A percentile compares a stretch with the other conserved stretches of the same genome.
These are phyloP conservation scores for Corythaeola cristata DNA, from an alignment of 2,113 vertebrate genomes.

Conservation along the genomic window DNA sequence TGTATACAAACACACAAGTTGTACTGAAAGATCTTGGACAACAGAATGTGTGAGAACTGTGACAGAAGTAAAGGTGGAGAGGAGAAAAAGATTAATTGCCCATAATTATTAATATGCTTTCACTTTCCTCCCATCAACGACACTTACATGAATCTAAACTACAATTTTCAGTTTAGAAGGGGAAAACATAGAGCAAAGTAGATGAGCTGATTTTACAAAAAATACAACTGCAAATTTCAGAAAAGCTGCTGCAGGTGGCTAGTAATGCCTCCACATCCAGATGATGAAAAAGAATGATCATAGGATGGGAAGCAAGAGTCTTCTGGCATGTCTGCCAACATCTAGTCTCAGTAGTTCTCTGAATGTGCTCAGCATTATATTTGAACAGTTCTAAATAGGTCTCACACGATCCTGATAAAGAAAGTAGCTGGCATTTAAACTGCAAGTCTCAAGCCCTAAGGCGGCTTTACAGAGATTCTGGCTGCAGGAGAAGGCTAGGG, in stretches of 20 bases:
- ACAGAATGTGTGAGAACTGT: background rate
- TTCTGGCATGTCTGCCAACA: background rate
- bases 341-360: background rate
- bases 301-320: background rate
- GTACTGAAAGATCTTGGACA: background rate
- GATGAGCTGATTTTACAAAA: background rate
- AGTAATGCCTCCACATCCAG: background rate
- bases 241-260: background rate
- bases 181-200: background rate
- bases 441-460: background rate
- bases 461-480: background rate
- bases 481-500: background rate
- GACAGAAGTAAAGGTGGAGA: background rate
- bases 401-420: background rate
- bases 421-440: background rate
- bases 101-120: background rate
- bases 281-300: background rate
- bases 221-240: background rate
- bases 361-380: background rate
- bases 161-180: background rate
- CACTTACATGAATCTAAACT: background rate
- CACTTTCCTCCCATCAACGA: background rate
- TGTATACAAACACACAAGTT: background rate
- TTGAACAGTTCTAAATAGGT: background rate
- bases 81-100: background rate